A percentile compares a stretch with the other conserved stretches of the same genome.
These are phyloP conservation scores for Australoheros scitulus DNA, from an alignment of 2,113 vertebrate species.

Conservation along the genomic window DNA sequence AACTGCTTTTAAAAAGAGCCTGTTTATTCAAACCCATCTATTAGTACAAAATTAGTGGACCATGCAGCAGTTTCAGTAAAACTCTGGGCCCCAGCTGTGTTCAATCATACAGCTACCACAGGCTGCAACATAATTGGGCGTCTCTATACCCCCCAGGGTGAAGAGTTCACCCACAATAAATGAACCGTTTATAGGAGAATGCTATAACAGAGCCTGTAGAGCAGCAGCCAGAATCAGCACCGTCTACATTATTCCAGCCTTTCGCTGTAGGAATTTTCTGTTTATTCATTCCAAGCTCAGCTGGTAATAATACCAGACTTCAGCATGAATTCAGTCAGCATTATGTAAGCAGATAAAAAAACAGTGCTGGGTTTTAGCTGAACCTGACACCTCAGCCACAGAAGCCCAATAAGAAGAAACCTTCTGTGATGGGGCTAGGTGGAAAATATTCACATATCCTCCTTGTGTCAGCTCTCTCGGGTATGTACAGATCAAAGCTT, in stretches of 20 bases:
- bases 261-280: slow-evolving; percentile 17
- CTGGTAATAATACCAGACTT: slow-evolving; percentile 8
- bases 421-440: neutral
- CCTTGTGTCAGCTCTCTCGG: neutral
- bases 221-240: slow-evolving; percentile 36
- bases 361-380: slow-evolving; percentile 19
- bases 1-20: neutral
- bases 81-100: slow-evolving; percentile 21
- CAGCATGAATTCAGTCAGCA: slow-evolving; percentile 37
- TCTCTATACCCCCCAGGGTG: slow-evolving; percentile 41
- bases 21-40: neutral
- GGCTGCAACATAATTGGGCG: slow-evolving; percentile 34
- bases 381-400: slow-evolving; percentile 11
- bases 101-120: slow-evolving; percentile 22
- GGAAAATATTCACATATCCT: neutral
- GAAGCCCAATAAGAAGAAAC: neutral
- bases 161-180: slow-evolving; percentile 61
- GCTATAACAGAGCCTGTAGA: slow-evolving; percentile 44
- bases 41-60: slow-evolving; percentile 8
- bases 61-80: slow-evolving; percentile 36
- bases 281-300: slow-evolving; percentile 16
- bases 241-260: slow-evolving; percentile 28
- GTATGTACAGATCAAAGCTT: neutral
- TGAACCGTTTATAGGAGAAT: slow-evolving; percentile 26
- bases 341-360: slow-evolving; percentile 59